A percentile compares a stretch with the other conserved stretches of the same genome.
phyloP scores from a whole-genome alignment of 2,113 vertebrate species.

The Pachypanchax playfairii region DNA sequence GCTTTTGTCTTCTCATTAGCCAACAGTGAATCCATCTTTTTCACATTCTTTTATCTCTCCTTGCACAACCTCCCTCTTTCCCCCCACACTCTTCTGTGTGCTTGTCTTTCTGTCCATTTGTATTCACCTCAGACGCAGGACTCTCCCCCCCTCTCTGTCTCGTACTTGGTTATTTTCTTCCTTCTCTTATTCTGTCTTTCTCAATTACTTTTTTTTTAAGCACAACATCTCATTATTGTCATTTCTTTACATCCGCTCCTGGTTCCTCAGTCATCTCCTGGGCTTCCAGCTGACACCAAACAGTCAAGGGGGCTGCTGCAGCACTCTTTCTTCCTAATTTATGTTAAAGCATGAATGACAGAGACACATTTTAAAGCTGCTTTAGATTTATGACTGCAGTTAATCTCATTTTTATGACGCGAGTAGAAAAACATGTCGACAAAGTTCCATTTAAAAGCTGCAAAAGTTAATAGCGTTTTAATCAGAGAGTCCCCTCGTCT shows the following conservation, averaged over 20 bases:
- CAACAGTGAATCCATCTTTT: conserved; percentile 73
- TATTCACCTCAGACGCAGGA: conserved; percentile 74
- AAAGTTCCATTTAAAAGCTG: conserved; percentile 52
- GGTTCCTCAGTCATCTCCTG: conserved; percentile 44
- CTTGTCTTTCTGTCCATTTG: conserved; percentile 68
- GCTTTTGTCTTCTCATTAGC: conserved; percentile 77
- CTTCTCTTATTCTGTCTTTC: conserved; percentile 57
- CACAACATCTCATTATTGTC: conserved; percentile 65
- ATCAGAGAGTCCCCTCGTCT: conserved; percentile 56
- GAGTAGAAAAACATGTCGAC: conserved; percentile 58
- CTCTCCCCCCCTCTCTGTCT: conserved; percentile 67
- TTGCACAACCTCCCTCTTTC: conserved; percentile 42
- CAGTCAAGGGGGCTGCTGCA: conserved; percentile 24
- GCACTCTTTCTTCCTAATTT: conserved; percentile 35
- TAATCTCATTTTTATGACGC: conserved; percentile 56
- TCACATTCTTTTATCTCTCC: conserved; percentile 72
- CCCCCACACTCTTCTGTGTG: conserved; percentile 25
- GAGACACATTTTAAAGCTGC: conserved; percentile 46
- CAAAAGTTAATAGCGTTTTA: conserved; percentile 53
- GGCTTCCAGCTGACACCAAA: conserved; percentile 35
- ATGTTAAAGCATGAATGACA: conserved; percentile 51
- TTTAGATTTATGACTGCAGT: conserved; percentile 63
- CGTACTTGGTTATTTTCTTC: conserved; percentile 71
- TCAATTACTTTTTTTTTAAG: conserved; percentile 45
- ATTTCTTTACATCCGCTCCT: conserved; percentile 60